phyloP scores from a whole-genome alignment of 2,113 vertebrate genomes.

The Poecile atricapillus region DNA sequence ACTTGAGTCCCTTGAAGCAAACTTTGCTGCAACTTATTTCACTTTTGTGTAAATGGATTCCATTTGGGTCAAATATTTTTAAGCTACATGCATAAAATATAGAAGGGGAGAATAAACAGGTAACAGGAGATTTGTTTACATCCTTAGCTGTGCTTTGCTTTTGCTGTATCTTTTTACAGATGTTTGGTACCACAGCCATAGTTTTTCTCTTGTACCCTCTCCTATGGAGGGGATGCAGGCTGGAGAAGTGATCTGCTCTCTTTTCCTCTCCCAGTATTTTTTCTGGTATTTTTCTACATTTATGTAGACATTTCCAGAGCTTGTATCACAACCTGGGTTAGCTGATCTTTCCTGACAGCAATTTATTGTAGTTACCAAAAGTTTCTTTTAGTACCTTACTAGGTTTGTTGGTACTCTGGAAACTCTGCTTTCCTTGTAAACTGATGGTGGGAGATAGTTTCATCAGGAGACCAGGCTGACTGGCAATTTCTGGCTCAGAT shows the following conservation, averaged over 20 bases:
- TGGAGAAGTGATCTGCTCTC: neutral
- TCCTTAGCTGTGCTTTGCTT: neutral
- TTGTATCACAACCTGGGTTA: neutral
- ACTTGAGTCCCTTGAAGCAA: neutral
- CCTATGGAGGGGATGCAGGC: neutral
- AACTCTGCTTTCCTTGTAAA: neutral
- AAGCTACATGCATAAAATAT: neutral
- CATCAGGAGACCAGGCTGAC: neutral
- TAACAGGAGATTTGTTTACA: neutral
- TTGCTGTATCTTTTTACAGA: fast-evolving
- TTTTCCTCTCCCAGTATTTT: neutral
- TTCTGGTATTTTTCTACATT: neutral
- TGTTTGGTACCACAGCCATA: neutral
- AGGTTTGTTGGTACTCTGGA: neutral
- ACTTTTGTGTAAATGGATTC: neutral
- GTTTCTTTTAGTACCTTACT: neutral
- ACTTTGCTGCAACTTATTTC: neutral
- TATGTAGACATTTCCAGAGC: neutral
- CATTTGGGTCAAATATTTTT: neutral
- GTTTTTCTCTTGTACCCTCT: neutral
- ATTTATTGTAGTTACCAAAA: neutral
- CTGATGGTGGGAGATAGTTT: neutral
- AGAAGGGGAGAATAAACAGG: neutral
- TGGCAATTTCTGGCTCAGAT: neutral
- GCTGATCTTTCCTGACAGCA: neutral